phyloP scores from a whole-genome alignment of 1,140 invertebrate species.

The Drosophila yakuba region DNA sequence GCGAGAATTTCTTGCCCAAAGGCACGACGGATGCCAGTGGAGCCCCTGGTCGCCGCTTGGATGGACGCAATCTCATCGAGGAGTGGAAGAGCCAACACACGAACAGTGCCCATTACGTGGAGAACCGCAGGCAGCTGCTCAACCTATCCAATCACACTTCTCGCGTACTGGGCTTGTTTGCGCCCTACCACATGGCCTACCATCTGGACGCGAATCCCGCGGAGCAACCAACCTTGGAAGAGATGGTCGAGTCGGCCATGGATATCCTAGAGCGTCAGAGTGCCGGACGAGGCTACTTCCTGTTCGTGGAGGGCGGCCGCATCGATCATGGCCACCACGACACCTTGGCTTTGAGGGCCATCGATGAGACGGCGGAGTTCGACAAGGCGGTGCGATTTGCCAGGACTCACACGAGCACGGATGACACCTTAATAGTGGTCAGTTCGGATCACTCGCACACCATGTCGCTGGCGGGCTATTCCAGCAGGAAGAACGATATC shows the following conservation, averaged over 20 bases:
- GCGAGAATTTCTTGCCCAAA: slow-evolving; percentile 88
- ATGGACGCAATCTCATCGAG: slow-evolving; percentile 90
- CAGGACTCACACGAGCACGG: slow-evolving; percentile 86
- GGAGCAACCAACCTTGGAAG: slow-evolving; percentile 89
- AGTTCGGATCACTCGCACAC: slow-evolving; percentile 90
- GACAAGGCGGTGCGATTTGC: slow-evolving; percentile 88
- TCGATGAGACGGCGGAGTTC: slow-evolving; percentile 90
- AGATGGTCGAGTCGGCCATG: slow-evolving; percentile 92
- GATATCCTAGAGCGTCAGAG: slow-evolving; percentile 88
- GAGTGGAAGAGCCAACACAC: slow-evolving; percentile 87
- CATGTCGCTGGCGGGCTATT: slow-evolving; percentile 89
- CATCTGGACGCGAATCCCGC: slow-evolving; percentile 86
- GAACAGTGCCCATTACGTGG: slow-evolving; percentile 87
- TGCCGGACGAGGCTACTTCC: slow-evolving; percentile 90
- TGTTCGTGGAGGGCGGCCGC: slow-evolving; percentile 88
- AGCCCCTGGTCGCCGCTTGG: slow-evolving; percentile 85
- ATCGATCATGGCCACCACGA: slow-evolving; percentile 91
- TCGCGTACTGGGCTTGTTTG: slow-evolving; percentile 86
- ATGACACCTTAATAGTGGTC: slow-evolving; percentile 89
- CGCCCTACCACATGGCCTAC: slow-evolving; percentile 86
- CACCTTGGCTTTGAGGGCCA: slow-evolving; percentile 87
- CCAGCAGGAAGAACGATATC: slow-evolving; percentile 89
- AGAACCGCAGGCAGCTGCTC: slow-evolving; percentile 86
- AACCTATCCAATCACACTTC: slow-evolving; percentile 84
- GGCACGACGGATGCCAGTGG: slow-evolving; percentile 72